These are phyloP conservation scores for Andrena camellia DNA, from an alignment of 2,888 invertebrate genomes.

Conservation along the genomic window DNA sequence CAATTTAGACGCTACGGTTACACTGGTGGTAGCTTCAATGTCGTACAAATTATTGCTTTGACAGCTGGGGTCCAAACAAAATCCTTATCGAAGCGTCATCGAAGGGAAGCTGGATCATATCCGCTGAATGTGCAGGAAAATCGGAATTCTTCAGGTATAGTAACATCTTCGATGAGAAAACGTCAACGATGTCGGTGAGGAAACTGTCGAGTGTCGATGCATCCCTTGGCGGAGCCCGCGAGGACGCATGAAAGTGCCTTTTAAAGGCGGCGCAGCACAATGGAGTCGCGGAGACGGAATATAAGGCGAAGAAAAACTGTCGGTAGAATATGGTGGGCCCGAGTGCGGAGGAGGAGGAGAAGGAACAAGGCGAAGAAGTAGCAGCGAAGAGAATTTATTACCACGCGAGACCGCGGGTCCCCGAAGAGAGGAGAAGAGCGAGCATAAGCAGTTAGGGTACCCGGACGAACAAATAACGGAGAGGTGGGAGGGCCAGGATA, in stretches of 20 bases:
- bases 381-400: constrained; percentile 76
- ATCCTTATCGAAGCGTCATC: constrained; percentile 8
- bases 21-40: not conserved
- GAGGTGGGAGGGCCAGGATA: constrained; percentile 62
- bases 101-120: not conserved
- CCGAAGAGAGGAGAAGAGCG: constrained; percentile 54
- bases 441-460: constrained; percentile 65
- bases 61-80: constrained; percentile 8
- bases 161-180: not conserved
- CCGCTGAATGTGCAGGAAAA: not conserved
- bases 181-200: constrained; percentile 13
- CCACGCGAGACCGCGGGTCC: constrained; percentile 64
- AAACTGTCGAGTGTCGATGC: constrained; percentile 46
- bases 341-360: constrained; percentile 25
- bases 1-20: not conserved
- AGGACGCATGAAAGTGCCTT: constrained; percentile 32
- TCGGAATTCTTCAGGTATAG: not conserved
- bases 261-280: constrained; percentile 65
- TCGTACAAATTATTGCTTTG: not conserved
- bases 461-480: constrained; percentile 71
- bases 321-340: constrained; percentile 50
- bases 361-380: constrained; percentile 62
- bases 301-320: constrained; percentile 61
- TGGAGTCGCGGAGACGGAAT: constrained; percentile 50
- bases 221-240: constrained; percentile 6